Conservation (phyloP, 37 sponge, comb jelly and placozoan species). For the Geodia barretti region DNA sequence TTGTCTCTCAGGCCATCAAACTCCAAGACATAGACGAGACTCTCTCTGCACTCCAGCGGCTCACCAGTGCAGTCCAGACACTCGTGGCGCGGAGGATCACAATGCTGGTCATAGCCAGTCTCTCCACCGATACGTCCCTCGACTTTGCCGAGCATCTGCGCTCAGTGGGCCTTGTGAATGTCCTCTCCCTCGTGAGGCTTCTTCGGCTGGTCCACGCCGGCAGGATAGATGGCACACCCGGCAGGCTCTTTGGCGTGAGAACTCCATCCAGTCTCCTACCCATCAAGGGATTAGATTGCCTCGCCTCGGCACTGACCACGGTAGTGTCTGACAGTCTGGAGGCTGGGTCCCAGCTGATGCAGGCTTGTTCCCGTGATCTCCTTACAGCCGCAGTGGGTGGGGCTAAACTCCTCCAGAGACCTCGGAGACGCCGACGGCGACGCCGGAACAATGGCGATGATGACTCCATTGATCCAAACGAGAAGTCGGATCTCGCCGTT, state of each 20-base stretch:
- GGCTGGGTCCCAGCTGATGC: slow-evolving; percentile 43
- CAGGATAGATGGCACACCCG: slow-evolving; percentile 47
- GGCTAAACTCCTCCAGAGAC: slow-evolving; percentile 15
- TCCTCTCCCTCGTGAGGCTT: slow-evolving; percentile 26
- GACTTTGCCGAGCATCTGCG: slow-evolving; percentile 18
- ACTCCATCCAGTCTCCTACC: slow-evolving; percentile 26
- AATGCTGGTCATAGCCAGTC: slow-evolving; percentile 15
- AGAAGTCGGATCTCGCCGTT: slow-evolving; percentile 26
- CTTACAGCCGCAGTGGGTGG: slow-evolving; percentile 71
- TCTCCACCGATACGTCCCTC: slow-evolving; percentile 14
- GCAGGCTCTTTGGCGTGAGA: background rate
- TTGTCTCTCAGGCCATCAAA: slow-evolving; percentile 37
- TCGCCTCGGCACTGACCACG: slow-evolving; percentile 30
- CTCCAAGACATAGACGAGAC: slow-evolving; percentile 30
- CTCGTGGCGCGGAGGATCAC: slow-evolving; percentile 24
- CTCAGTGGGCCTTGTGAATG: slow-evolving; percentile 13
- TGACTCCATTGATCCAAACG: background rate
- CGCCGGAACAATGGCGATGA: background rate
- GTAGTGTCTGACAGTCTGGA: background rate
- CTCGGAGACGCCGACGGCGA: background rate
- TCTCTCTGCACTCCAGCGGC: slow-evolving; percentile 23
- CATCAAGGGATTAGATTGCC: slow-evolving; percentile 27
- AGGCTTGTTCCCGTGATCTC: slow-evolving; percentile 55
- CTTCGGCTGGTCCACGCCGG: slow-evolving; percentile 63
- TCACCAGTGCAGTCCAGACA: slow-evolving; percentile 31